Conservation (phyloP, 2,113 vertebrate genomes). For the Misgurnus mizolepis region DNA sequence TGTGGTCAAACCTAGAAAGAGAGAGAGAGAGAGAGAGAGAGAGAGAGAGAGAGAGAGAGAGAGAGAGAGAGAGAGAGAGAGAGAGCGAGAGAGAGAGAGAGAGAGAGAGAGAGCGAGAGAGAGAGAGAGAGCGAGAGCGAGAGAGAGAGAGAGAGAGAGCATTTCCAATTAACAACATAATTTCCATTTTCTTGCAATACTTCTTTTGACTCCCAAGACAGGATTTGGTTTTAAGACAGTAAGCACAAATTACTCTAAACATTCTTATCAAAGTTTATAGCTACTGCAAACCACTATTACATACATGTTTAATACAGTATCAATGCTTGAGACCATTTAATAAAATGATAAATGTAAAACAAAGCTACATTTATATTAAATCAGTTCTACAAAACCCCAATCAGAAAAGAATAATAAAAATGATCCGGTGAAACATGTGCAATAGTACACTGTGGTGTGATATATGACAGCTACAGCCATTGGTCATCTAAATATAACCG, state of each 20-base stretch:
- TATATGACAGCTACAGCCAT: slow-evolving; percentile 18
- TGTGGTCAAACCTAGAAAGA: slow-evolving; percentile 82
- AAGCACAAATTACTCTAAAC: not conserved
- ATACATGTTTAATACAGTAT: not conserved
- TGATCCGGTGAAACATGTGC: slow-evolving; percentile 3
- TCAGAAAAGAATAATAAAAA: not conserved
- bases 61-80: not conserved
- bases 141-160: not conserved
- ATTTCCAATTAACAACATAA: slow-evolving; percentile 32
- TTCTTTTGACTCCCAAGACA: not conserved
- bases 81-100: not conserved
- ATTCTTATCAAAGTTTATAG: not conserved
- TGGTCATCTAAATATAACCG: slow-evolving; percentile 11
- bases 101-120: too few species aligned
- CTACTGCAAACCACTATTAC: not conserved
- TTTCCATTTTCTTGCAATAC: not conserved
- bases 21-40: not conserved
- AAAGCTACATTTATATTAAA: not conserved
- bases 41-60: slow-evolving; percentile 18
- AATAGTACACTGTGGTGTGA: slow-evolving; percentile 53
- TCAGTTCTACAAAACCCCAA: not conserved
- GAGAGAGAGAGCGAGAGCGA: too few species aligned
- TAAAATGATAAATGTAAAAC: not conserved
- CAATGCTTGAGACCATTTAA: not conserved
- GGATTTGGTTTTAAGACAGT: not conserved